Evolutionary conservation across 2,888 invertebrate genomes (phyloP), one percentile per base, ranked within the genome.

Genomic region (Ceraclea dissimilis): DNA sequence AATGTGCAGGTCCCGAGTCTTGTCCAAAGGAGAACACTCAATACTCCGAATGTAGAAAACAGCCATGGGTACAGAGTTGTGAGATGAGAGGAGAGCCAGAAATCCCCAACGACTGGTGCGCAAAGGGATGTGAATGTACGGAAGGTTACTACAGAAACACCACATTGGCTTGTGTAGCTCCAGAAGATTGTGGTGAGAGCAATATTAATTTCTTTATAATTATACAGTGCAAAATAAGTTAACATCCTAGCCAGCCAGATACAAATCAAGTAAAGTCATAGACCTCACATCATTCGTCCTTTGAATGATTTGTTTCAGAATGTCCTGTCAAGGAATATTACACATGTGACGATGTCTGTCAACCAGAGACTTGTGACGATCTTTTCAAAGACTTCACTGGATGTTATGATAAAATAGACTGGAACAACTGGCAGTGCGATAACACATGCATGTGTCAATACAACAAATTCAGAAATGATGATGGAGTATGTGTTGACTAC

Each of bases 71-170:
- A 8, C 39, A 39, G 13, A 39, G 39, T 39, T 39, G 39, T 16
- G 39, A 39, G 13, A 8, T 39, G 39, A 39, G 39, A 39, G 39
- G 16, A 2, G 8, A 39, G 13, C 2, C 4, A 16, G 4, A 39
- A 8, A n/a, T 5, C 5, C 39, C 39, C 39, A 13, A 39, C 39
- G 13, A 4, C 13, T 39, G 18, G 2, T 52, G 52, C 26, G 18
- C 11, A 5, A 43, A 47, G 8, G 53, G 53, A 19, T 53, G 53
- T 20, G 34, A 48, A 17, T 53, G 53, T 31, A 11, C 33, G 13
- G 17, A 21, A n/a, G 48, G 48, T 31, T 48, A 33, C n/a, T 47
- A 47, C 33, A 53, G 34, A 20, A 48, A 53, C 22, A 33, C 26
- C 13, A 48, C 26, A 18, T 26, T 26, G 11, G 19, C 18, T 17